Conservation (phyloP, 2,888 invertebrate species). For the Amphimallon solstitiale region DNA sequence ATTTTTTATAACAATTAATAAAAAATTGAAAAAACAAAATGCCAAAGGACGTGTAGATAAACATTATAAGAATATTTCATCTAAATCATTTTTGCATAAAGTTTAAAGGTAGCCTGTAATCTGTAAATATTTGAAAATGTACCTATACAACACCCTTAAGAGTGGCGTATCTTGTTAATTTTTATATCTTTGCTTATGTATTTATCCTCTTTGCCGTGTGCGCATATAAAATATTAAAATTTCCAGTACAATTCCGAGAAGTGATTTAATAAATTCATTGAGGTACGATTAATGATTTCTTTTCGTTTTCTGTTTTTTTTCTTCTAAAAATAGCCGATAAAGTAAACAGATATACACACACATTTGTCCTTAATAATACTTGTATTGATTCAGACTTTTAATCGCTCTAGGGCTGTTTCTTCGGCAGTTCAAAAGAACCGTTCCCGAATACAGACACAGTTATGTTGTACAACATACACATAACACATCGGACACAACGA, state of each 20-base stretch:
- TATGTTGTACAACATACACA: slow-evolving; percentile 2
- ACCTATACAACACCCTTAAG: too few relatives aligned
- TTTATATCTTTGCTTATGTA: too few relatives aligned
- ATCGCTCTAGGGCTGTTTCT: slow-evolving; percentile 17
- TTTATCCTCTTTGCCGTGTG: too few relatives aligned
- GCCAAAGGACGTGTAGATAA: too few relatives aligned
- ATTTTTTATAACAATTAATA: too few relatives aligned
- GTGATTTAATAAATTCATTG: neutral
- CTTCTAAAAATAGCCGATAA: slow-evolving; percentile 3
- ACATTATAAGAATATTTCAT: too few relatives aligned
- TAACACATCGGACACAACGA: slow-evolving; percentile 18
- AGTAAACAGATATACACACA: slow-evolving; percentile 1
- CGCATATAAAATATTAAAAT: slow-evolving; percentile 1
- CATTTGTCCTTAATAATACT: slow-evolving; percentile 7
- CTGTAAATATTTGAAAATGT: too few relatives aligned
- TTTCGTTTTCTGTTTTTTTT: too few relatives aligned
- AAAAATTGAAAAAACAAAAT: too few relatives aligned
- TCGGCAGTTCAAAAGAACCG: slow-evolving; percentile 6
- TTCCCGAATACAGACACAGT: neutral
- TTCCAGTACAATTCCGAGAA: slow-evolving; percentile 9
- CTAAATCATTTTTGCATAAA: too few relatives aligned
- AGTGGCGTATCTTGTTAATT: too few relatives aligned
- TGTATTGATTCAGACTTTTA: slow-evolving; percentile 5
- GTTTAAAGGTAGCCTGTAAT: too few relatives aligned
- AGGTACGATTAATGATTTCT: slow-evolving; percentile 3